Base-by-base conservation (phyloP, 2,113 vertebrate genomes). In the Phoxinus phoxinus region DNA sequence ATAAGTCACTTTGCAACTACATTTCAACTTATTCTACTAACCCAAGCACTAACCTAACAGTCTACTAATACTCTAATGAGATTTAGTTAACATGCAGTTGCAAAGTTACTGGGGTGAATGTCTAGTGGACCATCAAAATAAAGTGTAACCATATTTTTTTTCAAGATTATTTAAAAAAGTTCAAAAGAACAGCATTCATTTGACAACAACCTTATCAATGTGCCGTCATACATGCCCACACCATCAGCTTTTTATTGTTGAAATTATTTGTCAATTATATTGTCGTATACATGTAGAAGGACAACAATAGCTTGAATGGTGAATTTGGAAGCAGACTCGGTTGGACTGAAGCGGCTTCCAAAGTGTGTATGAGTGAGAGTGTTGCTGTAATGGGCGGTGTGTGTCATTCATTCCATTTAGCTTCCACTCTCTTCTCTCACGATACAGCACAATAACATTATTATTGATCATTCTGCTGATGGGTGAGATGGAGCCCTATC, bases 361-460 rank as follows among this genome's bases (percentile, higher is more conserved):
- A 48, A 48, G 79, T 69, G 73, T 30, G 23, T 25, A 30, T 69
- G 80, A 82, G 37, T 25, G 61, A 51, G 27, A 53, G 48, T 72
- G 21, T 56, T 56, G 12, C 81, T 72, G 30, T 71, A 83, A 83
- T 56, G 23, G 25, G 8, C 48, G 8, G 41, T 56, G 32, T 37
- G 48, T 71, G 67, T 73, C 81, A 72, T 83, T 83, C 32, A 72
- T 83, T 41, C 67, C 81, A 73, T 83, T 79, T 72, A 83, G 30
- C 67, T 67, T 71, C 48, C 81, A 56, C 81, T 83, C 13, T 83
- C 51, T 83, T 83, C 67, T 41, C 67, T 58, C 65, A 72, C 21
- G 32, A 67, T 72, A 37, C 6, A 83, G 67, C 67, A 73, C 65
- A 83, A 83, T 83, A 83, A 83, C 81, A 41, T 83, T 83, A 72